Conservation (phyloP, 2,888 invertebrate species). For the Conomelus anceps region DNA sequence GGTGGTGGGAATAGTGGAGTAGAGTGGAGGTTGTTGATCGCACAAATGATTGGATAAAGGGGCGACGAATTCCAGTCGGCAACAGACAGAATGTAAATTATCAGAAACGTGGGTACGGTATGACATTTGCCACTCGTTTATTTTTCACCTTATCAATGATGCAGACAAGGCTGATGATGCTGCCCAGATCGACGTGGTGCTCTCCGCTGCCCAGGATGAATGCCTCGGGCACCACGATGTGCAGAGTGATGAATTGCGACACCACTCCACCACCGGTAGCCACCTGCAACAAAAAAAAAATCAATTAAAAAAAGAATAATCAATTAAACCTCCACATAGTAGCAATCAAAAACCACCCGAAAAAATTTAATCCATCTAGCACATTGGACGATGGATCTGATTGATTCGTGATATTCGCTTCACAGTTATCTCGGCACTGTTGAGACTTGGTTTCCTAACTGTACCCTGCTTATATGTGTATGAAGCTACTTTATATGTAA, state of each 20-base stretch:
- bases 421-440: no score
- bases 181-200: constrained; percentile 84
- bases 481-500: no score
- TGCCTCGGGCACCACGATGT: constrained; percentile 83
- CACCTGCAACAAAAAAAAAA: constrained; percentile 54
- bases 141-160: constrained; percentile 79
- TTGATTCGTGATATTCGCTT: no score
- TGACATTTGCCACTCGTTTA: background rate
- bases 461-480: no score
- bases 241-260: constrained; percentile 81
- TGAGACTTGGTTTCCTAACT: no score
- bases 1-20: no score
- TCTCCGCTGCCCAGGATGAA: constrained; percentile 79
- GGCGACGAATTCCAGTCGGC: background rate
- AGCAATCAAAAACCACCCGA: background rate
- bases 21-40: background rate
- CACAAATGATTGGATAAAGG: background rate
- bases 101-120: no score
- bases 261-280: constrained; percentile 74
- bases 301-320: background rate
- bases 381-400: background rate
- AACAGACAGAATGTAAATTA: background rate
- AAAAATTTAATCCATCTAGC: background rate
- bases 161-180: constrained; percentile 82
- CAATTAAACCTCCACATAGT: background rate